Percentiles rank a stretch among this genome's conserved stretches.
phyloP scores from a whole-genome alignment of 2,113 vertebrate genomes.

The Desmodus rotundus region DNA sequence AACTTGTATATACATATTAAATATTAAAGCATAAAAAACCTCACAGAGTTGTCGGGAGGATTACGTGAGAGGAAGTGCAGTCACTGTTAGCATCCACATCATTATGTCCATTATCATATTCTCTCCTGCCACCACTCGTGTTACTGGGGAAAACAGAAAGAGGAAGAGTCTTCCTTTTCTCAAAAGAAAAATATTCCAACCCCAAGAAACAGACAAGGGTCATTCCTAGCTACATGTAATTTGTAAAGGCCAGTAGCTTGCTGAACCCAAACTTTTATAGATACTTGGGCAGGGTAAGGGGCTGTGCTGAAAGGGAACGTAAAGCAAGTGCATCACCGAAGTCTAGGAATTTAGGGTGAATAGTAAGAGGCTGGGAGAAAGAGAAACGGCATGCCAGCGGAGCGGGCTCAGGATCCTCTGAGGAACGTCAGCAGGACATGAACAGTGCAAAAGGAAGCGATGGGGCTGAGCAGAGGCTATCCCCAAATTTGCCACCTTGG shows the following conservation, averaged over 20 bases:
- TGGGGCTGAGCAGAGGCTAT: not conserved
- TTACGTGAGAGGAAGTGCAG: not conserved
- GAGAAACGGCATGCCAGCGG: accelerated
- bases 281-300: accelerated
- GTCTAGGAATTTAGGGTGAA: not conserved
- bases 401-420: too few relatives aligned
- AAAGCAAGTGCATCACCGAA: not conserved
- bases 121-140: not conserved
- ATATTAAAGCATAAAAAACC: not conserved
- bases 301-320: not conserved
- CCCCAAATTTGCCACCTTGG: not conserved
- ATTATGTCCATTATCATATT: not conserved
- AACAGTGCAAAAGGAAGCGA: too few relatives aligned
- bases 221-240: not conserved
- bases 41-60: not conserved
- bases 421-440: not conserved
- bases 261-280: not conserved
- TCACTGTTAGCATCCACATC: not conserved
- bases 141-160: not conserved
- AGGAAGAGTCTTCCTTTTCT: not conserved
- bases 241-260: not conserved
- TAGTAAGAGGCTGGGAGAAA: not conserved
- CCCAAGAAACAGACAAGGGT: not conserved
- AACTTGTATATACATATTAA: not conserved
- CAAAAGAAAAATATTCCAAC: not conserved